A percentile compares a stretch with the other conserved stretches of the same genome.
Conservation (phyloP, 2,113 vertebrate genomes). For the Brienomyrus longianalis region DNA sequence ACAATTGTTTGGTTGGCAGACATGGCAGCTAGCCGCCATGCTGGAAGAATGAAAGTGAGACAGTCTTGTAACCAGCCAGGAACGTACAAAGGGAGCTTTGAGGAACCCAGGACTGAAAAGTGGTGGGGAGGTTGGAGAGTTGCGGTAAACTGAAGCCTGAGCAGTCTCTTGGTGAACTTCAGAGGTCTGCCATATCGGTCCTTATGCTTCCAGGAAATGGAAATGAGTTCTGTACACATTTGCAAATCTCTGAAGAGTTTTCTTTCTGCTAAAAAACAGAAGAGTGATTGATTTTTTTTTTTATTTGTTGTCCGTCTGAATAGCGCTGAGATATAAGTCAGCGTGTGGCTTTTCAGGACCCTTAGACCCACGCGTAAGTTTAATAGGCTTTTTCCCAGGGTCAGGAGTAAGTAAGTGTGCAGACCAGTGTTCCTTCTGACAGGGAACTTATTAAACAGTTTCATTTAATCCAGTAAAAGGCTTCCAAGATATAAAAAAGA, state of each 20-base stretch:
- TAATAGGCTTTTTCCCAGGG: conserved; percentile 2
- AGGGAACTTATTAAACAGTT: conserved; percentile 15
- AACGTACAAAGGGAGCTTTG: background rate
- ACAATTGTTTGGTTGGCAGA: background rate
- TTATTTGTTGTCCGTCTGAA: background rate
- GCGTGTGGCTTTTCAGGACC: background rate
- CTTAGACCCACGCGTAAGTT: background rate
- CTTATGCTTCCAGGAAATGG: background rate
- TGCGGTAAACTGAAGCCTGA: no score
- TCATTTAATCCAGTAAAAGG: conserved; percentile 13
- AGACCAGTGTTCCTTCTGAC: background rate
- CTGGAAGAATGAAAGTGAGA: background rate
- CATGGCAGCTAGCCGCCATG: background rate
- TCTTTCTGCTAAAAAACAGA: background rate
- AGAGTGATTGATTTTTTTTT: conserved; percentile 2
- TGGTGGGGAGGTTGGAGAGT: background rate
- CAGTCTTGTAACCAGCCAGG: background rate
- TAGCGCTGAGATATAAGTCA: background rate
- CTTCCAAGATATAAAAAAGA: background rate
- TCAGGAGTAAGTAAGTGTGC: background rate
- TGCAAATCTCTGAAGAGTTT: background rate
- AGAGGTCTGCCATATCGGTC: background rate
- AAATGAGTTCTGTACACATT: background rate
- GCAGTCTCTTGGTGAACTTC: background rate
- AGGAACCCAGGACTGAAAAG: background rate